Evolutionary conservation across 2,797 vertebrate genomes (phyloP).

Genomic region (Microtus agrestis): DNA sequence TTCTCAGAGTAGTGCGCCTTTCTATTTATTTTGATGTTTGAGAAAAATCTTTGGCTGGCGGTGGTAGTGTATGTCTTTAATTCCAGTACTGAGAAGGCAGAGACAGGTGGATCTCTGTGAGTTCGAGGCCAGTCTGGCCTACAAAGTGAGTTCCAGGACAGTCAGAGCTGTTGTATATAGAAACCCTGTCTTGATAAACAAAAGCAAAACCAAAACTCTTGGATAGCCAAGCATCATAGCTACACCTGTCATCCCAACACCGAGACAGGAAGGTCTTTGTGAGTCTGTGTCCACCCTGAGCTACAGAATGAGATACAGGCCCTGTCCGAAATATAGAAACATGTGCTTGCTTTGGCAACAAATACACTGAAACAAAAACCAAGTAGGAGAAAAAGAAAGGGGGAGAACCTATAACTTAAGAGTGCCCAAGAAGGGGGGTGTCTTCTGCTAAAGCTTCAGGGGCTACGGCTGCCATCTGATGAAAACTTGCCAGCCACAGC

Average conservation of each 20-base stretch:
- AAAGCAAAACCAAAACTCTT: not conserved
- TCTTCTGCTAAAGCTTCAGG: not conserved
- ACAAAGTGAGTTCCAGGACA: not conserved
- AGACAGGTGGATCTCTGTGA: not conserved
- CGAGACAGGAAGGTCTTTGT: not conserved
- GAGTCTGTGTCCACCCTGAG: not conserved
- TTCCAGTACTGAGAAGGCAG: not conserved
- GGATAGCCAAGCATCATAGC: not conserved
- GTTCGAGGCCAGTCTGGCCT: not conserved
- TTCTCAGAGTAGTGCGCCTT: not conserved
- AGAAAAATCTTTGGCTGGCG: not conserved
- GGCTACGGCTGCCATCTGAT: not conserved
- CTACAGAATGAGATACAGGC: not conserved
- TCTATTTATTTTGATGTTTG: constrained; percentile 5
- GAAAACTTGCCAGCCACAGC: not conserved
- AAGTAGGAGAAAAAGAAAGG: not conserved
- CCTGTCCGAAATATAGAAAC: not conserved
- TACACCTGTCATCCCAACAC: not conserved
- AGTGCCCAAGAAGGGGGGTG: not conserved
- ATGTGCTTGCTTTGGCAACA: not conserved
- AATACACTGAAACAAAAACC: not conserved
- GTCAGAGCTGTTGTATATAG: not conserved
- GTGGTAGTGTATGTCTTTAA: not conserved
- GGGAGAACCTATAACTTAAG: not conserved
- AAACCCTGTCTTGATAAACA: not conserved